Percentiles rank a stretch among this genome's conserved stretches.
These are phyloP conservation scores for Bellardia bayeri DNA, from an alignment of 2,888 invertebrate genomes.

Conservation along the genomic window DNA sequence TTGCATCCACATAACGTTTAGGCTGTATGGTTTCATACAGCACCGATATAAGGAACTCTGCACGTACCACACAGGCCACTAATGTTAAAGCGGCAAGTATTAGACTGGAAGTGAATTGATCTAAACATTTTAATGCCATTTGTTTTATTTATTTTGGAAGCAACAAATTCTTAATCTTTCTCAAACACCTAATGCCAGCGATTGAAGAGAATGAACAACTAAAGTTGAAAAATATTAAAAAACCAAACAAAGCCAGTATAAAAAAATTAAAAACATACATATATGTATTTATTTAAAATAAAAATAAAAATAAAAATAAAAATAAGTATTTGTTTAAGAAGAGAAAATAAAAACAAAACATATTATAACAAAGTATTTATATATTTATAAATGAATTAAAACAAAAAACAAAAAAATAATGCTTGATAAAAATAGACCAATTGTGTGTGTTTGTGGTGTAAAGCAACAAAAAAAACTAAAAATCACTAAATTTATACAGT, in stretches of 20 bases:
- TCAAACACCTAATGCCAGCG: neutral
- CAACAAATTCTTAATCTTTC: neutral
- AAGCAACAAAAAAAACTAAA: neutral
- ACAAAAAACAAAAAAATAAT: neutral
- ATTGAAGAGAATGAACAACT: slow-evolving; percentile 35
- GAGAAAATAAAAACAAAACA: neutral
- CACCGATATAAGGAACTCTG: slow-evolving; percentile 24
- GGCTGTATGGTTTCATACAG: slow-evolving; percentile 10
- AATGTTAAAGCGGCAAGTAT: slow-evolving; percentile 34
- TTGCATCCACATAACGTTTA: neutral
- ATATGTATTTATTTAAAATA: neutral
- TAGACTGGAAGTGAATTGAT: slow-evolving; percentile 27
- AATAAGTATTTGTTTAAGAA: neutral
- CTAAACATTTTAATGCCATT: slow-evolving; percentile 46
- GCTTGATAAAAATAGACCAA: slow-evolving; percentile 25
- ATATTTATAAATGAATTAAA: slow-evolving; percentile 4
- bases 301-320: neutral
- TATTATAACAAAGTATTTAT: neutral
- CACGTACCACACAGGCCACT: slow-evolving; percentile 26
- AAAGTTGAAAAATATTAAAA: slow-evolving; percentile 13
- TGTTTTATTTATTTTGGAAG: neutral
- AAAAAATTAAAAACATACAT: neutral
- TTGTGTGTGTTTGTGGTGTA: slow-evolving; percentile 3
- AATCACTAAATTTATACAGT: neutral
- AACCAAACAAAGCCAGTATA: neutral